Base-by-base conservation (phyloP, 2,888 invertebrate species). In the Eristalis pertinax region DNA sequence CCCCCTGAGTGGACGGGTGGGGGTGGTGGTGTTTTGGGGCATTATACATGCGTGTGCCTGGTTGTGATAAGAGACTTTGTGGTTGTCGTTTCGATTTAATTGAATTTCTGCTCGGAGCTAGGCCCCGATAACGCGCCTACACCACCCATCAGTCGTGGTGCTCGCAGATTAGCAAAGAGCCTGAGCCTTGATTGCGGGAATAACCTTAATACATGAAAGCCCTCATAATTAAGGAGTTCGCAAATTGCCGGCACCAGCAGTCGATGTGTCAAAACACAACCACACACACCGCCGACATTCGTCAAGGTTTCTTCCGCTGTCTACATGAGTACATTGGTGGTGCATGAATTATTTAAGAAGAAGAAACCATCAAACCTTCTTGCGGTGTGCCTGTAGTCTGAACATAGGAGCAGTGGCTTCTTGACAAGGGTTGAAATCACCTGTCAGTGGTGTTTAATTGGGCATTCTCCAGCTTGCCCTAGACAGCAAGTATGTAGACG, bases 11-110 rank as follows among this genome's bases (percentile, higher is more conserved):
- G 10, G 8, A 15, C 3, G n/a, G 26, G 0, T 1, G 69, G 4
- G 1, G 26, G 50, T 7, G 50, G 7, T 19, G 50, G 8, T 8
- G 50, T 7, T n/a, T 50, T 8, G 58, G 15, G 60, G 50, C 62
- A 63, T 63, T 62, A 43, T 73, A 62, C 72, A 62, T 73, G 72
- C 69, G 19, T 50, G 68, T 58, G 69, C 70, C 70, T 62, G 72
- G 72, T 63, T 73, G 63, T 41, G 72, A 73, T 73, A 73, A 73
- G 62, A 43, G 72, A 73, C 62, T 73, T 73, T 43, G 19, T 19
- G 26, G 43, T 63, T 19, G 60, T 73, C 29, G 62, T 62, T 73
- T 73, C 62, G 72, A 41, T 63, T 73, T 63, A 73, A 73, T 73
- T 73, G 72, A 73, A 63, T 73, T 63, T 43, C 41, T 43, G 32